These are phyloP conservation scores for Myoxocephalus aenaeus DNA, from an alignment of 2,797 vertebrate species.

Conservation along the genomic window DNA sequence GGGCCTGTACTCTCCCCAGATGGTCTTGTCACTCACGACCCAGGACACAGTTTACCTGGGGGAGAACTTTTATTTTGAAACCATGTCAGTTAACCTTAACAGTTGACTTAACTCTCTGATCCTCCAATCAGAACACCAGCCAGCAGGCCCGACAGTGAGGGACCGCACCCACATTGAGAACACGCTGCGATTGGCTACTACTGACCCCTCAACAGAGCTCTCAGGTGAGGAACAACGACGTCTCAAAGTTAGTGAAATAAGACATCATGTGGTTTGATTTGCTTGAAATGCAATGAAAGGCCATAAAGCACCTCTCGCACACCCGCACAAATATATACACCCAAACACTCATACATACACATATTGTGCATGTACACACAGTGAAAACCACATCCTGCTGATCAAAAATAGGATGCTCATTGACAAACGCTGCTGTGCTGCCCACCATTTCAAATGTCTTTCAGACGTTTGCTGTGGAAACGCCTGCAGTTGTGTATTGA, in stretches of 20 bases:
- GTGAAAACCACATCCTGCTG: conserved; percentile 9
- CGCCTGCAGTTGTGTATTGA: conserved; percentile 16
- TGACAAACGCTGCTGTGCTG: conserved; percentile 3
- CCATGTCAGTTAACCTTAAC: conserved; percentile 3
- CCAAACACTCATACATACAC: background rate
- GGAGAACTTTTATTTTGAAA: conserved; percentile 7
- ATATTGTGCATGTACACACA: background rate
- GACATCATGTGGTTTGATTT: background rate
- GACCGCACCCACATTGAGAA: conserved; percentile 93
- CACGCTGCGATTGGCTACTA: conserved; percentile 87
- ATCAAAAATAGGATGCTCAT: background rate
- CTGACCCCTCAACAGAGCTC: conserved; percentile 88
- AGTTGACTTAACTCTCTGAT: conserved; percentile 27
- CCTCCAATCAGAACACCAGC: conserved; percentile 65
- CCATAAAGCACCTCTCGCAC: background rate
- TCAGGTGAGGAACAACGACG: conserved; percentile 82
- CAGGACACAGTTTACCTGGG: conserved; percentile 20
- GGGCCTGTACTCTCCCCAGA: conserved; percentile 34
- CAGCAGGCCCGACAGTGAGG: conserved; percentile 72
- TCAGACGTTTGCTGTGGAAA: conserved; percentile 31
- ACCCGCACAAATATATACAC: background rate
- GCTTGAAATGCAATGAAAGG: background rate
- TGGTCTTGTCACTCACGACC: conserved; percentile 53
- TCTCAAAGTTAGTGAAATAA: background rate
- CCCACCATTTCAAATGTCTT: conserved; percentile 23